A percentile compares a stretch with the other conserved stretches of the same genome.
These are phyloP conservation scores for Drosophila mojavensis DNA, from an alignment of 1,140 invertebrate species.

Conservation along the genomic window DNA sequence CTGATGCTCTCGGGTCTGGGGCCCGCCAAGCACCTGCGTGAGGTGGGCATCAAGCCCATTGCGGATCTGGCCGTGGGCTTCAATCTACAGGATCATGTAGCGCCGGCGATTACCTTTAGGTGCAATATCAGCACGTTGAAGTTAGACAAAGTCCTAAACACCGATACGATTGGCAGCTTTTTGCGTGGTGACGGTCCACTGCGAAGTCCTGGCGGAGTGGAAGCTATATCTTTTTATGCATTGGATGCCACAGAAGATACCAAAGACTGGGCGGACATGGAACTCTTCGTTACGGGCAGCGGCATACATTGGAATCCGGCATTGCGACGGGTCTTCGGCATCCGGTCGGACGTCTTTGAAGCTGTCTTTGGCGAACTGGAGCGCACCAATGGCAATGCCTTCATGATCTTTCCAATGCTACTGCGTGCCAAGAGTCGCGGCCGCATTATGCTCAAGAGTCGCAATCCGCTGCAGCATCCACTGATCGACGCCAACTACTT, in stretches of 20 bases:
- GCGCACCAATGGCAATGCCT: slow-evolving; percentile 86
- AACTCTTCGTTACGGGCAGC: slow-evolving; percentile 87
- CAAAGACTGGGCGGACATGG: slow-evolving; percentile 89
- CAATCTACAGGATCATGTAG: slow-evolving; percentile 92
- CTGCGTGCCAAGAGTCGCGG: slow-evolving; percentile 90
- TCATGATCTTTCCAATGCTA: slow-evolving; percentile 88
- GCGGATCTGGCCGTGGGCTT: slow-evolving; percentile 91
- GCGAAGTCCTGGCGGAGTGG: slow-evolving; percentile 90
- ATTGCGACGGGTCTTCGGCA: slow-evolving; percentile 85
- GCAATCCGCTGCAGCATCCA: slow-evolving; percentile 90
- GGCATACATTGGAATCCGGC: slow-evolving; percentile 85
- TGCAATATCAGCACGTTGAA: slow-evolving; percentile 85
- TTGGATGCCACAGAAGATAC: slow-evolving; percentile 86
- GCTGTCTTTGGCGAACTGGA: slow-evolving; percentile 85
- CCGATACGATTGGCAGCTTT: slow-evolving; percentile 46
- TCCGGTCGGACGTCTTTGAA: slow-evolving; percentile 85
- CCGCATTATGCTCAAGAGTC: slow-evolving; percentile 87
- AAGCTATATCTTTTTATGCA: slow-evolving; percentile 91
- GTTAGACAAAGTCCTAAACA: slow-evolving; percentile 42
- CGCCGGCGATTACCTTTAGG: slow-evolving; percentile 88
- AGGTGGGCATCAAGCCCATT: slow-evolving; percentile 87
- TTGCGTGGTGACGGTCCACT: slow-evolving; percentile 87
- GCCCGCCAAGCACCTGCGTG: slow-evolving; percentile 88
- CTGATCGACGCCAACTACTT: slow-evolving; percentile 93
- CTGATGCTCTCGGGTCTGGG: slow-evolving; percentile 93